Evolutionary conservation across 2,113 vertebrate species (phyloP).

Genomic region (Triplophysa dalaica): DNA sequence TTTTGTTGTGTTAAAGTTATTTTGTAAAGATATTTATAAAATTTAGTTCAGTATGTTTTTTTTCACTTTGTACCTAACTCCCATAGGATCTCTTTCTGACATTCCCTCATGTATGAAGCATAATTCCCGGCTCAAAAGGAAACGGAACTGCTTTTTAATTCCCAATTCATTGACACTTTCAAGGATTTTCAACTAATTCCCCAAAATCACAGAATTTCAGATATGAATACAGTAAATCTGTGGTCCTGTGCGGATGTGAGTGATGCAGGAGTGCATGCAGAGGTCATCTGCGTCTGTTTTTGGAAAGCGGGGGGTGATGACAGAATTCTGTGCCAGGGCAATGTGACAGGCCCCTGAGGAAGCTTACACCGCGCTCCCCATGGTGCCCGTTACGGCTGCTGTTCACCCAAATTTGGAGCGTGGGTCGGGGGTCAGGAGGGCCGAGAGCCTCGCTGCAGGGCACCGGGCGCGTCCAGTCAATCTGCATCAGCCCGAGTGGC

Average conservation of each 20-base stretch:
- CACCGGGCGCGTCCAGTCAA: constrained; percentile 52
- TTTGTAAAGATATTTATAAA: too few relatives aligned
- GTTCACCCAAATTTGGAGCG: constrained; percentile 40
- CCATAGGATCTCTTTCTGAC: too few relatives aligned
- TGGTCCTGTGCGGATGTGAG: neutral
- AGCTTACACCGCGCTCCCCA: constrained; percentile 42
- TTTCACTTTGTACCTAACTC: too few relatives aligned
- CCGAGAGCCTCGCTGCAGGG: constrained; percentile 42
- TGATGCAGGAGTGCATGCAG: constrained; percentile 11
- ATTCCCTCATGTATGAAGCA: too few relatives aligned
- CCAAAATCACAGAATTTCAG: too few relatives aligned
- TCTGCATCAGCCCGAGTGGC: constrained; percentile 49
- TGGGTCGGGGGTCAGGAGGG: constrained; percentile 39
- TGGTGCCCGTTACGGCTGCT: constrained; percentile 44
- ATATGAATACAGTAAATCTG: neutral
- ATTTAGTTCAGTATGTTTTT: too few relatives aligned
- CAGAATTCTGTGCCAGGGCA: constrained; percentile 40
- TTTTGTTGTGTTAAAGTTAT: too few relatives aligned
- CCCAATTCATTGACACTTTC: too few relatives aligned
- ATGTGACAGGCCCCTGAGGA: constrained; percentile 40
- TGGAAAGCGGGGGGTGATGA: constrained; percentile 25
- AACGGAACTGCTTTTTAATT: too few relatives aligned
- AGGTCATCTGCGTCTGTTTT: constrained; percentile 10
- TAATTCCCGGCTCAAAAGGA: too few relatives aligned
- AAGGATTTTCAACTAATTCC: too few relatives aligned